phyloP scores from a whole-genome alignment of 2,797 vertebrate genomes.

The Sebastolobus alascanus region DNA sequence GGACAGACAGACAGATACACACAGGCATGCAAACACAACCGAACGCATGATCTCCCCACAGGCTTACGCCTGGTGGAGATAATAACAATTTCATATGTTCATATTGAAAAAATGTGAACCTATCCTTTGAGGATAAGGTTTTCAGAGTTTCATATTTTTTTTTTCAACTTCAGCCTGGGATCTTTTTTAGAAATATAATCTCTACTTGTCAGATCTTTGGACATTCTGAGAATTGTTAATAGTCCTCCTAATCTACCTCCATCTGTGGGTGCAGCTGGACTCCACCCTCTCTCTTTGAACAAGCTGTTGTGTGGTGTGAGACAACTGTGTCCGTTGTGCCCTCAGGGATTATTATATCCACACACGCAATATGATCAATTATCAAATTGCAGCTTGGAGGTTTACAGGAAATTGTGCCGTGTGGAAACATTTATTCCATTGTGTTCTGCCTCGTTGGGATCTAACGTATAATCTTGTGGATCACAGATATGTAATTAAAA shows the following conservation, averaged over 20 bases:
- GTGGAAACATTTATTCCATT: neutral
- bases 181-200: neutral
- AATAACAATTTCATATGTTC: neutral
- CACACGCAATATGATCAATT: slow-evolving; percentile 5
- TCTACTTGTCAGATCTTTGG: neutral
- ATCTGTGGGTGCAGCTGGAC: neutral
- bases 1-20: no score
- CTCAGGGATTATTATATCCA: neutral
- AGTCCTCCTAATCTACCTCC: neutral
- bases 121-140: neutral
- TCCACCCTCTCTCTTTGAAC: slow-evolving; percentile 11
- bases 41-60: no score
- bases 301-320: neutral
- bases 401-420: neutral
- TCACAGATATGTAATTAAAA: neutral
- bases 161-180: neutral
- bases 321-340: slow-evolving; percentile 11
- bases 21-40: no score
- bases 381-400: neutral
- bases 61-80: neutral
- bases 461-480: neutral
- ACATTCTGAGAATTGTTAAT: neutral
- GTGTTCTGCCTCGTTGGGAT: neutral
- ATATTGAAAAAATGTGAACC: neutral
- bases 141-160: neutral